phyloP scores from a whole-genome alignment of 2,888 invertebrate genomes.

The Marronus borbonicus region DNA sequence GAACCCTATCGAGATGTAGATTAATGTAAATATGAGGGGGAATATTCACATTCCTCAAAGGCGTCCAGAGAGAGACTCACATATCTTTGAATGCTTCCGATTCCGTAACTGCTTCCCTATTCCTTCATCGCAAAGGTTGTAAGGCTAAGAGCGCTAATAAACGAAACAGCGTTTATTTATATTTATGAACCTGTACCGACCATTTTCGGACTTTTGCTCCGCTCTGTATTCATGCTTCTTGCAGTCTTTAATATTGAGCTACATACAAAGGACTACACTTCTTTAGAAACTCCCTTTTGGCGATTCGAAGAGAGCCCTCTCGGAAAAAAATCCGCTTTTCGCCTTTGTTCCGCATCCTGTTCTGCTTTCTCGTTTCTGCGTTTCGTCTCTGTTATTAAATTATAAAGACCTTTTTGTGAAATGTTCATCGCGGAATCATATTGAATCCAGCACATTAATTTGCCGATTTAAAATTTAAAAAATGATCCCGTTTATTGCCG shows the following conservation, averaged over 20 bases:
- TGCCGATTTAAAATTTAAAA: slow-evolving; percentile 1
- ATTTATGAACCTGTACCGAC: not conserved
- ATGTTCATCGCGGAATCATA: not conserved
- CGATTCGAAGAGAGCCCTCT: slow-evolving; percentile 1
- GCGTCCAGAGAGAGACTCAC: too few species aligned
- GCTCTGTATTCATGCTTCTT: not conserved
- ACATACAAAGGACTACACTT: slow-evolving; percentile 7
- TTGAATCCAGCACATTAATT: slow-evolving; percentile 8
- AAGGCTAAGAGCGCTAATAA: not conserved
- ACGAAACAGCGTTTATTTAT: not conserved
- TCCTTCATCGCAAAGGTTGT: not conserved
- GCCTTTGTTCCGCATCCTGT: slow-evolving; percentile 12
- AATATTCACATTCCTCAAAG: too few species aligned
- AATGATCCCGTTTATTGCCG: not conserved
- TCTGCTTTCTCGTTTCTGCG: slow-evolving; percentile 6
- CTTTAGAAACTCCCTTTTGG: not conserved
- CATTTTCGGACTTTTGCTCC: not conserved
- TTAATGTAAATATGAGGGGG: too few species aligned
- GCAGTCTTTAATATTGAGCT: slow-evolving; percentile 2
- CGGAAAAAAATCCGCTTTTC: slow-evolving; percentile 7
- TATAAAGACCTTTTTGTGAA: slow-evolving; percentile 18
- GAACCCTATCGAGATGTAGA: too few species aligned
- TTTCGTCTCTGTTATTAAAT: slow-evolving; percentile 5
- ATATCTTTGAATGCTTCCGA: too few species aligned
- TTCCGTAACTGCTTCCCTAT: not conserved